These are phyloP conservation scores for Lepus timidus DNA, from an alignment of 2,113 vertebrate genomes.

Conservation along the genomic window DNA sequence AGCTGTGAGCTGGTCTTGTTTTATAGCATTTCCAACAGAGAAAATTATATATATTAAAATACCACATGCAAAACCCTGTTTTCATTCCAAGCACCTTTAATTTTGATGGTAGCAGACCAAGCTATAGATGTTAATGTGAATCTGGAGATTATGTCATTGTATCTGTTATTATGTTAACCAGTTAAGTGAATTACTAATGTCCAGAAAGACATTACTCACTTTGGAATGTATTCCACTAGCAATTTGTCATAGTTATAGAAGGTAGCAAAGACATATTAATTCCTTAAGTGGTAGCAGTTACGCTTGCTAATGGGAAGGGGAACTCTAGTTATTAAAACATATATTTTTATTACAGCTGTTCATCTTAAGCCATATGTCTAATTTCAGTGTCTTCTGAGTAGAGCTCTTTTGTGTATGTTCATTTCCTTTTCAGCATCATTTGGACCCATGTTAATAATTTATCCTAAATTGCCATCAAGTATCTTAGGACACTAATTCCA, in stretches of 20 bases:
- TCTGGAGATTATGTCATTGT: slow-evolving; percentile 49
- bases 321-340: slow-evolving; percentile 6
- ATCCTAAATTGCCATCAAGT: slow-evolving; percentile 6
- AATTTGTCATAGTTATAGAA: slow-evolving; percentile 41
- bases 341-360: background rate
- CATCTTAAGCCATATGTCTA: background rate
- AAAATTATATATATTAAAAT: background rate
- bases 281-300: slow-evolving; percentile 12
- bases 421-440: slow-evolving; percentile 2
- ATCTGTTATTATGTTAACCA: slow-evolving; percentile 48
- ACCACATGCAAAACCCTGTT: background rate
- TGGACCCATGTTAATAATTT: background rate
- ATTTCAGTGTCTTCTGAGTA: background rate
- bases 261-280: background rate
- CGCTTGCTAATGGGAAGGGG: slow-evolving; percentile 45
- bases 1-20: background rate
- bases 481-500: background rate
- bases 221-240: background rate
- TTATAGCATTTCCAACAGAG: background rate
- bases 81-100: background rate
- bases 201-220: slow-evolving; percentile 57
- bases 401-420: background rate
- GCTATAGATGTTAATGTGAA: slow-evolving; percentile 7
- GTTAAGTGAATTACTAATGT: slow-evolving; percentile 56
- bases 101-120: slow-evolving; percentile 10